phyloP scores from a whole-genome alignment of 2,113 vertebrate genomes.

The Cyphomyrus discorhynchus region DNA sequence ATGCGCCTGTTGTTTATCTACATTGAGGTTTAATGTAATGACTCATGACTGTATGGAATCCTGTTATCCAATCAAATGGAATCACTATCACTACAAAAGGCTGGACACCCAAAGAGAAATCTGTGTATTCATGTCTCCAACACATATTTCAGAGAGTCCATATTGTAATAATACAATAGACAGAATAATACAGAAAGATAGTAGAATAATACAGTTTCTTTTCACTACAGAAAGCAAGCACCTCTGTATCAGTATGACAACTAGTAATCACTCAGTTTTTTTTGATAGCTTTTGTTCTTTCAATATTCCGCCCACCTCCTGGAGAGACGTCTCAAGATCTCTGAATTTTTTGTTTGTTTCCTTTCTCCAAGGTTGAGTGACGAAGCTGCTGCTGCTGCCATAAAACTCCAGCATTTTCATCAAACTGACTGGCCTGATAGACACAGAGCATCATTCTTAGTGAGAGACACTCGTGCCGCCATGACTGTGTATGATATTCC shows the following conservation, averaged over 20 bases:
- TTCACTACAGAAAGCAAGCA: neutral
- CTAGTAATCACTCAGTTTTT: neutral
- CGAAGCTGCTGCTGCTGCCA: neutral
- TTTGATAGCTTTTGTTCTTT: neutral
- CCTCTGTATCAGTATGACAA: neutral
- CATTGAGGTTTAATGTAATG: too few species aligned
- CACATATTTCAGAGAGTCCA: neutral
- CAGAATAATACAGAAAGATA: too few species aligned
- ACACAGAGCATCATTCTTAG: neutral
- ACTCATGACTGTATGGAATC: neutral
- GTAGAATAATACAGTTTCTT: neutral
- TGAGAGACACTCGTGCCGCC: neutral
- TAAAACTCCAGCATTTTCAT: neutral
- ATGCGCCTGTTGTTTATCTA: neutral
- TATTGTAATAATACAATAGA: neutral
- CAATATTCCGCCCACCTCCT: neutral
- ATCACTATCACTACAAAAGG: neutral
- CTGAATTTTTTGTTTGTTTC: neutral
- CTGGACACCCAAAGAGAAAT: neutral
- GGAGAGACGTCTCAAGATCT: neutral
- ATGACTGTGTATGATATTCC: too few species aligned
- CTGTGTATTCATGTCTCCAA: neutral
- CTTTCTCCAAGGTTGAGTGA: neutral
- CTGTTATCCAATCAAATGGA: neutral
- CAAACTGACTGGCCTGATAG: neutral